phyloP scores from a whole-genome alignment of 2,113 vertebrate species.

The Plotosus lineatus region DNA sequence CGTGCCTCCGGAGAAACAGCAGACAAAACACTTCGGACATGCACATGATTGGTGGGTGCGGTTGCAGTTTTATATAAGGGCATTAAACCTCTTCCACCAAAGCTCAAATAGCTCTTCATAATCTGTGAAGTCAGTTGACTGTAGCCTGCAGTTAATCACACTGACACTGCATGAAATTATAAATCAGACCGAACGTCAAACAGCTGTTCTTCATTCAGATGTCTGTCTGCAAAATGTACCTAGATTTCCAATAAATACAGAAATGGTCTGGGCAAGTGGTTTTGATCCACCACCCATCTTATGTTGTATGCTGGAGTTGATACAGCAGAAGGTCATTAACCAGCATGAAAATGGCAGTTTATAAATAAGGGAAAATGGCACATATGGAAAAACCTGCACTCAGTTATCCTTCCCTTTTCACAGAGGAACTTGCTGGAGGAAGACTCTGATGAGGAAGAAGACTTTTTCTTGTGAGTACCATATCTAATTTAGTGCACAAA shows the following conservation, averaged over 20 bases:
- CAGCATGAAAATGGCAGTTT: background rate
- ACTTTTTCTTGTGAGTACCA: conserved; percentile 95
- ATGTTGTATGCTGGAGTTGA: background rate
- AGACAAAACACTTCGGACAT: background rate
- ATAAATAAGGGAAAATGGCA: background rate
- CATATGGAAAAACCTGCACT: background rate
- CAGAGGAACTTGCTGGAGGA: conserved; percentile 98
- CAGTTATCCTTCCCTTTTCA: conserved; percentile 45
- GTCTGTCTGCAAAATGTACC: too few species aligned
- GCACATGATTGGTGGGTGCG: background rate
- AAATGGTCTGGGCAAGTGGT: background rate
- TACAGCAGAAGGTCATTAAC: background rate
- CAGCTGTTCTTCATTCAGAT: background rate
- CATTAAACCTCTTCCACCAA: background rate
- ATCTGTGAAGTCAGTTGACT: background rate
- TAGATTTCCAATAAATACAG: background rate
- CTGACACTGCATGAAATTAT: background rate
- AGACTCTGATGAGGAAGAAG: conserved; percentile 97
- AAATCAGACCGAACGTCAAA: background rate
- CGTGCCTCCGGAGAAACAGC: background rate
- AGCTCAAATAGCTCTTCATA: background rate
- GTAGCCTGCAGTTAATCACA: background rate
- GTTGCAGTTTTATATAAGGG: conserved; percentile 28
- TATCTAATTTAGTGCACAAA: too few species aligned
- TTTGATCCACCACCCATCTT: background rate